Evolutionary conservation across 35 echinoderm and acorn worm genomes (phyloP), one percentile per base, ranked within the genome.

Genomic region (Anneissia japonica): DNA sequence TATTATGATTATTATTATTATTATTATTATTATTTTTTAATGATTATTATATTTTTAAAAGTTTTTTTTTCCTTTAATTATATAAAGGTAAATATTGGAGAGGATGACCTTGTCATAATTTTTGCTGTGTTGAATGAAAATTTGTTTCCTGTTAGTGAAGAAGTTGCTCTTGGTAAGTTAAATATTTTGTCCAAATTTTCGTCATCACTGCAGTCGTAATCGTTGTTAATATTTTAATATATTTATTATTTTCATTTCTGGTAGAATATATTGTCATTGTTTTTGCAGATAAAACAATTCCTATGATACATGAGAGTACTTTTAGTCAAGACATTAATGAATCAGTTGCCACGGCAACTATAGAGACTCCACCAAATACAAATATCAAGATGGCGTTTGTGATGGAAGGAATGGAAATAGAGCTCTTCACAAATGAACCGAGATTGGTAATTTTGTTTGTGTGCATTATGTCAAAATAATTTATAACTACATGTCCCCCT

Each of bases 391-490:
- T 96, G 32, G 81, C 87, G 39, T 96, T 96, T 92, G 86, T 88
- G 10, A 83, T 98, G 89, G 88, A 98, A 46, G 95, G 95, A 77
- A 89, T 93, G 31, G 86, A 85, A 36, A 76, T 98, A 1, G 81
- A 84, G 39, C 89, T 98, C 5, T 98, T 91, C 86, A 93, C 95
- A 17, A 93, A 91, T 84, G 95, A 98, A 84, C 95, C 91, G 79
- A 93, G 86, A 91, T 87, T 98, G 89, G 95, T 98, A 81, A 91
- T 91, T 88, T 56, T 32, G 11, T 77, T 23, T 64, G 11, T 64
- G 51, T 19, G 4, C 4, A 45, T 45, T 45, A n/a, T n/a, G n/a
- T n/a, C n/a, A n/a, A n/a, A n/a, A n/a, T n/a, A n/a, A n/a, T n/a
- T n/a, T n/a, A n/a, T n/a, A n/a, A n/a, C n/a, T n/a, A n/a, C n/a